phyloP scores from a whole-genome alignment of 2,113 vertebrate species.

The rat (Rattus norvegicus) region DNA sequence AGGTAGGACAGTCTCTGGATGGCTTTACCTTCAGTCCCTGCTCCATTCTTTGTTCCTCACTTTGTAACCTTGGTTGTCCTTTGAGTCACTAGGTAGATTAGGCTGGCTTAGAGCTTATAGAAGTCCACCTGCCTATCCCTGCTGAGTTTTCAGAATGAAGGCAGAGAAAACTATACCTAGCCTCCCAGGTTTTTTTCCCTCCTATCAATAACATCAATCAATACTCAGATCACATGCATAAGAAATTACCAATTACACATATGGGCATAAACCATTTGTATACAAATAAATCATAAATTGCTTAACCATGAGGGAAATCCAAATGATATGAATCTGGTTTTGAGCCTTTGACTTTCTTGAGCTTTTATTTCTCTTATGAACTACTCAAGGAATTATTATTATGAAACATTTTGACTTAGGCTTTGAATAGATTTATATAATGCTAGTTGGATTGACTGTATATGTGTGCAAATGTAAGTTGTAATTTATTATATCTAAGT shows the following conservation, averaged over 20 bases:
- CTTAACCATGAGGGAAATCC: background rate
- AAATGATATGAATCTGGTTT: background rate
- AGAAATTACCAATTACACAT: background rate
- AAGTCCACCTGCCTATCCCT: background rate
- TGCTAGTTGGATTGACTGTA: background rate
- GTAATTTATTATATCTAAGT: constrained; percentile 26
- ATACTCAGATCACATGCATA: background rate
- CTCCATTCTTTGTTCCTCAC: too few species aligned
- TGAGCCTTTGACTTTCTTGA: background rate
- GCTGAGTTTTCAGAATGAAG: background rate
- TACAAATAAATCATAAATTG: background rate
- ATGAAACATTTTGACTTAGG: background rate
- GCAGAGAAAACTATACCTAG: background rate
- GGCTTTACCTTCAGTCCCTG: too few species aligned
- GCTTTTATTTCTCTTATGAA: background rate
- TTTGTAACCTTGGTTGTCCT: background rate
- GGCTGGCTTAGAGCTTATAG: background rate
- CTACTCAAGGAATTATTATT: background rate
- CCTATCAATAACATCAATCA: constrained; percentile 8
- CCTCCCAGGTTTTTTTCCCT: background rate
- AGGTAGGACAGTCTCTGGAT: too few species aligned
- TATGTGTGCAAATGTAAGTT: too few species aligned
- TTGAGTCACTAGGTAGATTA: background rate
- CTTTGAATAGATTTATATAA: background rate
- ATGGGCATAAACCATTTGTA: background rate